These are phyloP conservation scores for Coptotermes formosanus DNA, from an alignment of 1,140 invertebrate species.

Conservation along the genomic window DNA sequence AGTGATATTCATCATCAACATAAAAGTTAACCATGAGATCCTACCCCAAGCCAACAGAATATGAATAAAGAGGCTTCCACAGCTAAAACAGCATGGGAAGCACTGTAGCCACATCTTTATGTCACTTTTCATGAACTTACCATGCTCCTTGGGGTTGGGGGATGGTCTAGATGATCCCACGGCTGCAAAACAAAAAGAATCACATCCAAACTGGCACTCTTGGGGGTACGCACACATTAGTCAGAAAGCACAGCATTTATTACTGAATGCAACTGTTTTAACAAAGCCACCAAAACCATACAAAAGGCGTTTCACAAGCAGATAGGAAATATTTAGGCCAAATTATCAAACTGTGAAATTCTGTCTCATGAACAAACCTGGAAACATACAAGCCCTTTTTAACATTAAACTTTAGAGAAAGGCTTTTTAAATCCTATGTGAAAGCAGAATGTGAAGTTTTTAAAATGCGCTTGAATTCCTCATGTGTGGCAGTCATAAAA, in stretches of 20 bases:
- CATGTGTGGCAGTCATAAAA: too few relatives aligned
- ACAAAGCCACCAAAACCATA: not conserved
- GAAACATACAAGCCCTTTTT: too few relatives aligned
- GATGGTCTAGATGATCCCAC: slow-evolving; percentile 41
- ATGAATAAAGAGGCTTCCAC: not conserved
- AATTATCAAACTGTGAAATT: too few relatives aligned
- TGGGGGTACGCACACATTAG: not conserved
- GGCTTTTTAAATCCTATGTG: too few relatives aligned
- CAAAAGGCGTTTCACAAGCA: not conserved
- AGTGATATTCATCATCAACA: too few relatives aligned
- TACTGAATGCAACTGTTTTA: not conserved
- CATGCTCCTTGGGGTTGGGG: slow-evolving; percentile 45
- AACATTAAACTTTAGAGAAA: too few relatives aligned
- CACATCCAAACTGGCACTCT: slow-evolving; percentile 14
- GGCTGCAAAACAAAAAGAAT: slow-evolving; percentile 35
- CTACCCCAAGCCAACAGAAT: too few relatives aligned
- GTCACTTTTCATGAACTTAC: slow-evolving; percentile 33
- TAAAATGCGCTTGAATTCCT: too few relatives aligned
- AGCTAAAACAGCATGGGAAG: not conserved
- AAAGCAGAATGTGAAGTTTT: too few relatives aligned
- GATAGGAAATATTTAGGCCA: not conserved
- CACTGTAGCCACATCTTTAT: not conserved
- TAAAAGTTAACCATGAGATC: too few relatives aligned
- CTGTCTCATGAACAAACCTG: too few relatives aligned
- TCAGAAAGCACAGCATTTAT: not conserved